A percentile compares a stretch with the other conserved stretches of the same genome.
These are phyloP conservation scores for Marisa cornuarietis DNA, from an alignment of 1,140 invertebrate genomes.

Conservation along the genomic window DNA sequence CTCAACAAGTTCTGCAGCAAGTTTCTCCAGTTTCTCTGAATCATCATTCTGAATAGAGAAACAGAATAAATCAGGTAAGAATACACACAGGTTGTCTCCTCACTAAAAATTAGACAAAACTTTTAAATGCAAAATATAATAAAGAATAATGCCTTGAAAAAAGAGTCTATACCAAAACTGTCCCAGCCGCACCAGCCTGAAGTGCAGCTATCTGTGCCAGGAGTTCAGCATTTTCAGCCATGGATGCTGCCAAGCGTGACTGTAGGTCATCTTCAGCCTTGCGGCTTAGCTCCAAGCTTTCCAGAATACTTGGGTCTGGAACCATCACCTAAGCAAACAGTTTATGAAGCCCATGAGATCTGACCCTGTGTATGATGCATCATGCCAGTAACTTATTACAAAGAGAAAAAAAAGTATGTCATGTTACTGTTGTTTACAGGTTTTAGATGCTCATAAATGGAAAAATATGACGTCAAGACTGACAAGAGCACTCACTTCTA, in stretches of 20 bases:
- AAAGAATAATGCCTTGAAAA: background rate
- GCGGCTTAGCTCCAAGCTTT: conserved; percentile 43
- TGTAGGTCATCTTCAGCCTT: conserved; percentile 37
- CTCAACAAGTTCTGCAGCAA: conserved; percentile 19
- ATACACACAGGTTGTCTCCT: too few relatives aligned
- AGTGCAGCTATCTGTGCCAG: conserved; percentile 41
- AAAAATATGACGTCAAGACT: background rate
- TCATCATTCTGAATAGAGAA: conserved; percentile 19
- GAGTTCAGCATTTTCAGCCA: conserved; percentile 44
- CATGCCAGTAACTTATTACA: background rate
- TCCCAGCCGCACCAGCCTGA: conserved; percentile 32
- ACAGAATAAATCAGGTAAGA: too few relatives aligned
- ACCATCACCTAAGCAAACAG: conserved; percentile 47
- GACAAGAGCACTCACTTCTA: conserved; percentile 45
- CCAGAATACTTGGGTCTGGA: conserved; percentile 50
- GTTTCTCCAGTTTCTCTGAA: conserved; percentile 23
- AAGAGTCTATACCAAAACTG: background rate
- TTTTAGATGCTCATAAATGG: background rate
- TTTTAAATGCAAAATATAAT: background rate
- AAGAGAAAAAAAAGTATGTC: conserved; percentile 3
- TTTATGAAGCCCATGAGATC: background rate
- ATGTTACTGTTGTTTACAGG: background rate
- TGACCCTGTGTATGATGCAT: background rate
- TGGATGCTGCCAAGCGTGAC: conserved; percentile 36
- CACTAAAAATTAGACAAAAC: background rate